Evolutionary conservation across 2,797 vertebrate genomes (phyloP).

Genomic region (Epinephelus malabaricus): DNA sequence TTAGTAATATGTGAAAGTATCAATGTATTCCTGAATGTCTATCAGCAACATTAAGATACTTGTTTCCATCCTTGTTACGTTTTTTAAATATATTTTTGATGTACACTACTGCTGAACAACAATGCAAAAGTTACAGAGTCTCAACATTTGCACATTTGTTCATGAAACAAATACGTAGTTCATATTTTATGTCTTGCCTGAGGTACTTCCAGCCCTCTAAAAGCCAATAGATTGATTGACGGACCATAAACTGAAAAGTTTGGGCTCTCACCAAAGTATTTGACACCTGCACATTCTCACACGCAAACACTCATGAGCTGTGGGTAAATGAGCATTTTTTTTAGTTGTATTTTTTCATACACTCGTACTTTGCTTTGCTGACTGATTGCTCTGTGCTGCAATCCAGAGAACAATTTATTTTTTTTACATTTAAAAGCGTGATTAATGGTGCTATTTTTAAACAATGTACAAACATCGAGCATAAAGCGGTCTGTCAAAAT

Average conservation of each 20-base stretch:
- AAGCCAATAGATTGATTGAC: slow-evolving; percentile 55
- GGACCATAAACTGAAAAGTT: slow-evolving; percentile 43
- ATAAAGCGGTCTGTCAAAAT: slow-evolving; percentile 34
- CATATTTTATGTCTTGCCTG: slow-evolving; percentile 44
- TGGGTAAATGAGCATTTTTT: slow-evolving; percentile 42
- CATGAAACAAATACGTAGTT: slow-evolving; percentile 33
- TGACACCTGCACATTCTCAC: slow-evolving; percentile 58
- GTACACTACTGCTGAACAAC: neutral
- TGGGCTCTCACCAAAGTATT: slow-evolving; percentile 30
- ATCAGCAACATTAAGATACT: neutral
- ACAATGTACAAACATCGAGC: slow-evolving; percentile 40
- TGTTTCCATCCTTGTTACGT: neutral
- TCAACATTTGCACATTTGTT: slow-evolving; percentile 25
- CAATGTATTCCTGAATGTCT: neutral
- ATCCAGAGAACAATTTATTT: slow-evolving; percentile 50
- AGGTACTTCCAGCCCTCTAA: slow-evolving; percentile 17
- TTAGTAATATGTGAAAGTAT: neutral
- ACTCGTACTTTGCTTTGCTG: slow-evolving; percentile 29
- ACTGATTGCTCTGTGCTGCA: slow-evolving; percentile 41
- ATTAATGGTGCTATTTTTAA: slow-evolving; percentile 60
- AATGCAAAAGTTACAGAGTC: neutral
- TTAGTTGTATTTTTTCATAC: slow-evolving; percentile 36
- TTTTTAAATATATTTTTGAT: too few relatives aligned
- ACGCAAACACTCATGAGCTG: slow-evolving; percentile 45
- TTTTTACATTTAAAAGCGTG: slow-evolving; percentile 46